Evolutionary conservation across 1,140 invertebrate species (phyloP).

Genomic region (Aphis craccivora): DNA sequence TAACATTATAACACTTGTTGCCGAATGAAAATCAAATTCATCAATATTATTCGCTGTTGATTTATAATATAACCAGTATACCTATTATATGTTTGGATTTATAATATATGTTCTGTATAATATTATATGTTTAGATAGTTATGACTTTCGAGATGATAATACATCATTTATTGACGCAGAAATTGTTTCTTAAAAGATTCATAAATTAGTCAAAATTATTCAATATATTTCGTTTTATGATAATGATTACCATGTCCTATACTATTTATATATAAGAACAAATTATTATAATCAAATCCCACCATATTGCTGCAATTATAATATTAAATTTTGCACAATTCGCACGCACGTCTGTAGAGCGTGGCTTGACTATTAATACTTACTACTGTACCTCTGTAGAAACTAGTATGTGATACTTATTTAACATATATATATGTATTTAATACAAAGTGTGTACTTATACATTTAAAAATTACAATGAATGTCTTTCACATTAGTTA

Average conservation of each 20-base stretch:
- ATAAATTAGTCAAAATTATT: background rate
- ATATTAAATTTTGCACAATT: constrained; percentile 22
- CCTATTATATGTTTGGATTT: background rate
- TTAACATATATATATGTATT: background rate
- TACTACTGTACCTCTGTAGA: background rate
- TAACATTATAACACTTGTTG: background rate
- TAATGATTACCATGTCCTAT: background rate
- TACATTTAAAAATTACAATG: background rate
- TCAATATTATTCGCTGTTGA: background rate
- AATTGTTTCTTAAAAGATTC: background rate
- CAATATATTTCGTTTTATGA: background rate
- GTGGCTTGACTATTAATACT: background rate
- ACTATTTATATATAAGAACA: background rate
- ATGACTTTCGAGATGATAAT: background rate
- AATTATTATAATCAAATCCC: background rate
- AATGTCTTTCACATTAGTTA: background rate
- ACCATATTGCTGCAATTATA: background rate
- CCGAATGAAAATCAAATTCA: background rate
- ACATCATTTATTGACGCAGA: background rate
- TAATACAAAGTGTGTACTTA: background rate
- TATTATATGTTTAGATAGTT: no score
- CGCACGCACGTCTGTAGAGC: background rate
- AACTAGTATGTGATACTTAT: background rate
- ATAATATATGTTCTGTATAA: no score
- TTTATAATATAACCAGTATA: background rate